phyloP scores from a whole-genome alignment of 1,140 invertebrate genomes.

The Anagrus nilaparvatae region DNA sequence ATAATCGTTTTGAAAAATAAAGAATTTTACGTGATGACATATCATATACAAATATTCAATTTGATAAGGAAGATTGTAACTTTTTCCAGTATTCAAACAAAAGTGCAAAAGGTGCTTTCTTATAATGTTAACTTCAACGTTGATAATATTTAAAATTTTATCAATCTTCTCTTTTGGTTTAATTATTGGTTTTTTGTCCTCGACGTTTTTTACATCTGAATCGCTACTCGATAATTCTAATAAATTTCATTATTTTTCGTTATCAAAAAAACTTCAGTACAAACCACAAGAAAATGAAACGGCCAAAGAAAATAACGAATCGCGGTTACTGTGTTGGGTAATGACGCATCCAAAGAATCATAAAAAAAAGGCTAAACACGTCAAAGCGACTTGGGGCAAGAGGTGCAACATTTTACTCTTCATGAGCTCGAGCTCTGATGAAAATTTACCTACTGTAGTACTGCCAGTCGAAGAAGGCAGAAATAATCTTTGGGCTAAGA shows the following conservation, averaged over 20 bases:
- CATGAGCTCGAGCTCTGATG: conserved; percentile 71
- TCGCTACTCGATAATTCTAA: too few relatives aligned
- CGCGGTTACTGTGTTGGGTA: conserved; percentile 90
- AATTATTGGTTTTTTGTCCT: too few relatives aligned
- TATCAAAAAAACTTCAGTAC: conserved; percentile 67
- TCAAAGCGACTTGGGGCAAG: conserved; percentile 92
- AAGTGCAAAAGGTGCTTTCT: conserved; percentile 66
- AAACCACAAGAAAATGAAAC: too few relatives aligned
- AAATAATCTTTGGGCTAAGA: conserved; percentile 91
- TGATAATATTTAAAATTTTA: too few relatives aligned
- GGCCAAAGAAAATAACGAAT: too few relatives aligned
- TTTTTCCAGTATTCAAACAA: conserved; percentile 54
- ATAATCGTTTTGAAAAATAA: too few relatives aligned
- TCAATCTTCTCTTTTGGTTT: too few relatives aligned
- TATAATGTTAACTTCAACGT: too few relatives aligned
- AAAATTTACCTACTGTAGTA: conserved; percentile 55
- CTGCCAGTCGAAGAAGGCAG: conserved; percentile 77
- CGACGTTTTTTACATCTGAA: too few relatives aligned
- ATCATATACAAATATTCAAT: conserved; percentile 35
- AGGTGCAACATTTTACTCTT: conserved; percentile 84
- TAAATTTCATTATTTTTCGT: too few relatives aligned
- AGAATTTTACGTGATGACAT: too few relatives aligned
- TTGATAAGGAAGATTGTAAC: conserved; percentile 48
- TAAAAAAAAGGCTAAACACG: conserved; percentile 77
- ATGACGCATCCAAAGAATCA: conserved; percentile 90